Evolutionary conservation across 1,140 invertebrate genomes (phyloP), one percentile per base, ranked within the genome.

Genomic region (Zaprionus vittiger): DNA sequence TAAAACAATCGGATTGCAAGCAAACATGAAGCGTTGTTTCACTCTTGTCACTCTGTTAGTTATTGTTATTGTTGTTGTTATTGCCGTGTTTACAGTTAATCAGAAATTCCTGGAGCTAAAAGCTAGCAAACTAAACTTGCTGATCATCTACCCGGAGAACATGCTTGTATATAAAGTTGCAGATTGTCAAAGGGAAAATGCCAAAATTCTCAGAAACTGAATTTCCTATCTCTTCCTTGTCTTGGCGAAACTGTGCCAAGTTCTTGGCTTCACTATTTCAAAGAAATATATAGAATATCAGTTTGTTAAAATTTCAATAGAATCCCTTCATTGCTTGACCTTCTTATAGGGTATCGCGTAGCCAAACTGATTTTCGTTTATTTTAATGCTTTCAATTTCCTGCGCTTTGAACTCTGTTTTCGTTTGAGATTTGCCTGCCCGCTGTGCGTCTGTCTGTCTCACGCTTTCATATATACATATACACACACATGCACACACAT

Each of bases 341-440:
- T 11, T 34, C 9, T 5, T 49, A 34, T 4, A 68, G 47, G 31
- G 66, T 63, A 74, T 57, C 15, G 4, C 3, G 38, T n/a, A 2
- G 37, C 31, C 34, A 57, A 12, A 6, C 14, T 57, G 22, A 44
- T 61, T 61, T 67, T 56, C 55, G 28, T 60, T 73, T 38, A 47
- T 63, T 55, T n/a, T 64, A 62, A 55, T 80, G 63, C 52, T 72
- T 84, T 76, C 74, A 89, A 87, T 90, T 90, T 84, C 84, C 81
- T 89, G 84, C 69, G 62, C 69, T 87, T 87, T 87, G 84, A 89
- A 80, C 61, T 76, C 56, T 73, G 55, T 41, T 83, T 81, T 87
- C 67, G 41, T 81, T 83, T 75, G 55, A 83, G 78, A 79, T 89
- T 80, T 77, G 34, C 57, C 15, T 41, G 68, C 77, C 61, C 41